Conservation (phyloP, 2,113 vertebrate species). For the Rhodinocichla rosea region DNA sequence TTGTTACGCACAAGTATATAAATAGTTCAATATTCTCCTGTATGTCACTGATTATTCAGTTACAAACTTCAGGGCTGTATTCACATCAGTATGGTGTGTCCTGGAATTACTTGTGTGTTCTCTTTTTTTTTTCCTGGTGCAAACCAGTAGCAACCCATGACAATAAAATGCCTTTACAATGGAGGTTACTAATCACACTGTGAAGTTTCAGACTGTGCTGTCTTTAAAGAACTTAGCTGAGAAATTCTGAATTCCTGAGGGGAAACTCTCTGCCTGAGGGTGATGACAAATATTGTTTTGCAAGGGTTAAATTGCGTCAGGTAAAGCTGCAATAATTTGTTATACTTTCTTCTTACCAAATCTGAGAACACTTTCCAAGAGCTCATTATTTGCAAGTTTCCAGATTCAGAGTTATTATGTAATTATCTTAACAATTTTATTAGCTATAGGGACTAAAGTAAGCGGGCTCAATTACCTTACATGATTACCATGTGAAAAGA, state of each 20-base stretch:
- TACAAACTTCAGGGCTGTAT: background rate
- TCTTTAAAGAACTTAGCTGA: background rate
- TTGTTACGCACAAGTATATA: background rate
- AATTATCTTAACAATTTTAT: background rate
- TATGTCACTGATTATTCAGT: background rate
- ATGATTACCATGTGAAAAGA: background rate
- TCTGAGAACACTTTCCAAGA: background rate
- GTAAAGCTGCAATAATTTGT: background rate
- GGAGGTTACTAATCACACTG: background rate
- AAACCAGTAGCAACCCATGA: background rate
- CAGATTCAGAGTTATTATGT: background rate
- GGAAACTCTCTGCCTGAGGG: background rate
- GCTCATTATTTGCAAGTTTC: background rate
- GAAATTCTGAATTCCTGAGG: background rate
- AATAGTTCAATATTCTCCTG: background rate
- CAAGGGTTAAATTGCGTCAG: background rate
- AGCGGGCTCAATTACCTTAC: background rate
- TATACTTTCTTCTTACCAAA: background rate
- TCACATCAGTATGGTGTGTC: background rate
- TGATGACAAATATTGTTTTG: background rate
- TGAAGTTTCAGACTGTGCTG: background rate
- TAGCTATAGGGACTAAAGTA: background rate
- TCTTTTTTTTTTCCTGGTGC: background rate
- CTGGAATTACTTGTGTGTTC: background rate
- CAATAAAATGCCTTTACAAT: background rate